Conservation (phyloP, 2,797 vertebrate genomes). For the Luscinia megarhynchos region DNA sequence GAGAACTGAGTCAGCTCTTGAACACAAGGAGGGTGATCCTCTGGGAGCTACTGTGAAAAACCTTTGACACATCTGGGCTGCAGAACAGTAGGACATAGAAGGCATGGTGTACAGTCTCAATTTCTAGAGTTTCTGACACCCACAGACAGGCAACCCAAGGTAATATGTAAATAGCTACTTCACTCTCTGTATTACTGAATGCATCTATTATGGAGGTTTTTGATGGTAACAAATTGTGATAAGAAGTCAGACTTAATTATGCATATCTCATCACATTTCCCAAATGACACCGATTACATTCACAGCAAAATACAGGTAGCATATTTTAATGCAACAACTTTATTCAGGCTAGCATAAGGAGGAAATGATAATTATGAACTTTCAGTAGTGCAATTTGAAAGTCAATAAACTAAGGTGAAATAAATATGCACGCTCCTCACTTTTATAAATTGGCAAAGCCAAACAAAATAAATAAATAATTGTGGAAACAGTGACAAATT, state of each 20-base stretch:
- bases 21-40: background rate
- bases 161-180: slow-evolving; percentile 58
- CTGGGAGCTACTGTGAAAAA: background rate
- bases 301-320: slow-evolving; percentile 48
- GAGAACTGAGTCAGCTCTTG: slow-evolving; percentile 9
- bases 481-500: background rate
- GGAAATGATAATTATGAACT: slow-evolving; percentile 58
- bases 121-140: slow-evolving; percentile 41
- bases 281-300: slow-evolving; percentile 66
- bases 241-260: slow-evolving; percentile 75
- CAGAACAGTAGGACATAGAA: background rate
- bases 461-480: background rate
- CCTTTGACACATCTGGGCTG: slow-evolving; percentile 6
- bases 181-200: slow-evolving; percentile 28
- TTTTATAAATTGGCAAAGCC: slow-evolving; percentile 14
- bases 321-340: slow-evolving; percentile 56
- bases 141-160: slow-evolving; percentile 27
- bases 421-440: slow-evolving; percentile 14
- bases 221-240: slow-evolving; percentile 69
- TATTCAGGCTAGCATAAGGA: slow-evolving; percentile 23
- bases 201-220: slow-evolving; percentile 61
- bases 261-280: slow-evolving; percentile 68
- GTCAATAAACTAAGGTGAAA: slow-evolving; percentile 48
- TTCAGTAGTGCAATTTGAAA: slow-evolving; percentile 39
- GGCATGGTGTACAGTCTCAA: background rate